phyloP scores from a whole-genome alignment of 2,113 vertebrate species.

The Psettodes erumei region DNA sequence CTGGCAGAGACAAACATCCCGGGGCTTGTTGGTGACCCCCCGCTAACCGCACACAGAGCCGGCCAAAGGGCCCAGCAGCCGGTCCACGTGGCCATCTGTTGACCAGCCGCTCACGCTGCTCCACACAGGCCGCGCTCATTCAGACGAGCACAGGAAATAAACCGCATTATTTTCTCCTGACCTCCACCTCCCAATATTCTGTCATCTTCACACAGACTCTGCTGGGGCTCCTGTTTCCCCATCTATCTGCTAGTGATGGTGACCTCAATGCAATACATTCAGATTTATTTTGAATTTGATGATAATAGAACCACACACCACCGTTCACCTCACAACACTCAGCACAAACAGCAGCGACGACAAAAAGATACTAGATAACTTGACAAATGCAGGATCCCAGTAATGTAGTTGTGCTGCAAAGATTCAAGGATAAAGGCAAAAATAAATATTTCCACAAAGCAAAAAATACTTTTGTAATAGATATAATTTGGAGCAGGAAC shows the following conservation, averaged over 20 bases:
- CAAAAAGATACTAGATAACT: too few species aligned
- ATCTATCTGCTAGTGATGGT: background rate
- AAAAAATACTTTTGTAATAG: too few species aligned
- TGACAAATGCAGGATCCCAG: too few species aligned
- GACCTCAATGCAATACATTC: background rate
- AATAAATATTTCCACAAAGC: too few species aligned
- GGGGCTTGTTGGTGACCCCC: conserved; percentile 59
- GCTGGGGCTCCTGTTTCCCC: background rate
- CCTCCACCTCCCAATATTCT: background rate
- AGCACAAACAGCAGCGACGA: too few species aligned
- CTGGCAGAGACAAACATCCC: conserved; percentile 60
- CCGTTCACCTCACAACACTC: too few species aligned
- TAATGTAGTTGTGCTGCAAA: too few species aligned
- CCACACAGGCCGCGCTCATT: background rate
- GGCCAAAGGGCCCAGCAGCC: conserved; percentile 55
- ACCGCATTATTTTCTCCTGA: background rate
- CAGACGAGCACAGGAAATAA: background rate
- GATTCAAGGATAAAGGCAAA: too few species aligned
- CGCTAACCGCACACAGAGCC: conserved; percentile 49
- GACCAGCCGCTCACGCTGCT: conserved; percentile 46
- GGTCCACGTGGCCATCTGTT: conserved; percentile 65
- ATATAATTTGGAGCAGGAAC: too few species aligned
- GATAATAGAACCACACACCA: too few species aligned
- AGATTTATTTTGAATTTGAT: too few species aligned
- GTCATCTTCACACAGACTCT: background rate